These are phyloP conservation scores for Coelopa pilipes DNA, from an alignment of 2,888 invertebrate species.

Conservation along the genomic window DNA sequence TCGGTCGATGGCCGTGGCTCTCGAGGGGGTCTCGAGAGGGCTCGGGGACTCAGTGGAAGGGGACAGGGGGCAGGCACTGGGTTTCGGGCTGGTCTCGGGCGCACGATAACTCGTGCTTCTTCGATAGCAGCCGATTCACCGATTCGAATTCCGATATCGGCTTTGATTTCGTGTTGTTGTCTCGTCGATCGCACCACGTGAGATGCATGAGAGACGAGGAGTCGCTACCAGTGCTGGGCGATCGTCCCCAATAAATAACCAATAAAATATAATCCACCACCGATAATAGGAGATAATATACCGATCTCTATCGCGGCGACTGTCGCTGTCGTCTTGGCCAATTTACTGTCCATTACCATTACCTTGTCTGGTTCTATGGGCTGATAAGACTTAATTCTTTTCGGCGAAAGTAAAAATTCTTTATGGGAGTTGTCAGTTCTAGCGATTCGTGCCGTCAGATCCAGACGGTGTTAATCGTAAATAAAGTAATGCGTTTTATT, in stretches of 20 bases:
- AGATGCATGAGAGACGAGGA: not conserved
- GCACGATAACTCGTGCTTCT: not conserved
- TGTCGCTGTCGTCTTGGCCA: too few relatives aligned
- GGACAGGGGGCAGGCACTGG: too few relatives aligned
- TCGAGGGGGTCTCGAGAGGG: too few relatives aligned
- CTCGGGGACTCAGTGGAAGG: too few relatives aligned
- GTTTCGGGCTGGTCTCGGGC: too few relatives aligned
- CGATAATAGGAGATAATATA: not conserved
- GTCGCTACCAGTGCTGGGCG: not conserved
- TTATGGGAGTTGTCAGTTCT: too few relatives aligned
- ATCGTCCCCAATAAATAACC: conserved; percentile 22
- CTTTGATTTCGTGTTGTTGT: not conserved
- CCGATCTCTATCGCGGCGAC: not conserved
- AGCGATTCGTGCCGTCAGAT: too few relatives aligned
- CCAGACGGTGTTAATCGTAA: not conserved
- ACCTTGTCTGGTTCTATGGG: not conserved
- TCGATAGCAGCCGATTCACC: not conserved
- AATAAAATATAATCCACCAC: conserved; percentile 21
- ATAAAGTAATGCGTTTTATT: conserved; percentile 1
- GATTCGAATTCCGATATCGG: not conserved
- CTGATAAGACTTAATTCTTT: not conserved
- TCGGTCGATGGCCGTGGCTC: too few relatives aligned
- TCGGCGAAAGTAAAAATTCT: too few relatives aligned
- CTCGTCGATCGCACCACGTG: not conserved
- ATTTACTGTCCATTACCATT: not conserved